Evolutionary conservation across 2,113 vertebrate genomes (phyloP).

Genomic region (Tyto alba): DNA sequence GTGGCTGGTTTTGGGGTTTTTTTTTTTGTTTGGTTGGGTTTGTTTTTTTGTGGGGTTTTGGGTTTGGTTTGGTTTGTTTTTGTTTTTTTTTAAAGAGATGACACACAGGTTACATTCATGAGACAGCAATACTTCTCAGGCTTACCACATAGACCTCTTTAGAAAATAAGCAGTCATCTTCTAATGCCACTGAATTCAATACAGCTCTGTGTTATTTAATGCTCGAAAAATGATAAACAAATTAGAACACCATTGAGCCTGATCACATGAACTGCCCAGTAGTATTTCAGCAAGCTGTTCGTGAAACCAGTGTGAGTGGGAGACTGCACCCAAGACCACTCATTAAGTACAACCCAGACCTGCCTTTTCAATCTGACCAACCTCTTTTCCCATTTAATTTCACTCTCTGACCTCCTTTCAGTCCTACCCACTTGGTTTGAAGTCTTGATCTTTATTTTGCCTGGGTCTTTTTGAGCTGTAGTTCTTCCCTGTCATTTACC

Average conservation of each 20-base stretch:
- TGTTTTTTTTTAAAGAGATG: background rate
- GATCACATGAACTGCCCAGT: background rate
- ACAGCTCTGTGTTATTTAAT: background rate
- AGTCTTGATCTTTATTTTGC: background rate
- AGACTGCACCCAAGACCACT: background rate
- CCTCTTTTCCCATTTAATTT: background rate
- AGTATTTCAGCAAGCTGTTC: background rate
- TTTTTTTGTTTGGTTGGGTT: background rate
- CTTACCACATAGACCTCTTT: background rate
- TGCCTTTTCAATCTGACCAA: background rate
- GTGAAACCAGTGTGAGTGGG: background rate
- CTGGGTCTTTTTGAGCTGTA: background rate
- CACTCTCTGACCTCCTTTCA: background rate
- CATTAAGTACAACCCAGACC: accelerated
- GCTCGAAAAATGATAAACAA: too few species aligned
- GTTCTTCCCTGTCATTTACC: background rate
- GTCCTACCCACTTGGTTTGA: background rate
- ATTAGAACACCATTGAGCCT: background rate
- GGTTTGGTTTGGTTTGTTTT: background rate
- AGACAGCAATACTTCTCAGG: background rate
- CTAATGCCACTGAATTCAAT: background rate
- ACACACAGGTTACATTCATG: background rate
- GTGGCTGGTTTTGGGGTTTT: too few species aligned
- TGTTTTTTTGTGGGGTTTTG: background rate
- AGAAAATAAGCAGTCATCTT: background rate